Base-by-base conservation (phyloP, 2,113 vertebrate species). In the Tachycineta bicolor region DNA sequence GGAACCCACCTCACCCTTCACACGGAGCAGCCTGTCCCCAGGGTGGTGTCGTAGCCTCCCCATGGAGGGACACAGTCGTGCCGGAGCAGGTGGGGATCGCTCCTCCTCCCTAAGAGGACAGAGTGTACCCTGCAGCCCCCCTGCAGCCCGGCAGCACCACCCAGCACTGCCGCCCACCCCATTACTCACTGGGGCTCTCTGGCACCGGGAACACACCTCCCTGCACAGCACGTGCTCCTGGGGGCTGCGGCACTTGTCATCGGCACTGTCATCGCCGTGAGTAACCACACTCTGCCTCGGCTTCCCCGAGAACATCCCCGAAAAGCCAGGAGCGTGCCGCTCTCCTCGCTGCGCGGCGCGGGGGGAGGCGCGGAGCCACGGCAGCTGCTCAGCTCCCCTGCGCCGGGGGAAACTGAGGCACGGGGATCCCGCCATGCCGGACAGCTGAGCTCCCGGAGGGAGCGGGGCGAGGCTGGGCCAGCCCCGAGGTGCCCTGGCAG, bases 181-280 rank as follows among this genome's bases (percentile, higher is more conserved):
- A 76, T 97, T 96, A 96, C 93, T 94, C 95, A 88, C 47, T 87
- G 91, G 97, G 93, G 37, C 91, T 69, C 87, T 65, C 63, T 91
- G 94, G 90, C 82, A 91, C 71, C 22, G 86, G 88, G 94, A 95
- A 94, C 88, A 23, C 79, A 92, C 93, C 92, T 76, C 93, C 93
- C 94, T 23, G 5, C 58, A 85, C 87, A 78, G 87, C 91, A 96
- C 89, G 91, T 90, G 92, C 83, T 91, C 53, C 93, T 81, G 93
- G 94, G 81, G 82, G 91, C 76, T 96, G 82, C 86, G 89, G 67
- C 34, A 67, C 85, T 87, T 93, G 95, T 96, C 96, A 95, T 94
- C 90, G 7, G 70, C 58, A 9, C 87, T 83, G 87, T 93, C 92
- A 93, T 82, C 81, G 26, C 74, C 73, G 0, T 93, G 94, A 97